Evolutionary conservation across 2,888 invertebrate species (phyloP), one percentile per base, ranked within the genome.

Genomic region (Alsophila aescularia): DNA sequence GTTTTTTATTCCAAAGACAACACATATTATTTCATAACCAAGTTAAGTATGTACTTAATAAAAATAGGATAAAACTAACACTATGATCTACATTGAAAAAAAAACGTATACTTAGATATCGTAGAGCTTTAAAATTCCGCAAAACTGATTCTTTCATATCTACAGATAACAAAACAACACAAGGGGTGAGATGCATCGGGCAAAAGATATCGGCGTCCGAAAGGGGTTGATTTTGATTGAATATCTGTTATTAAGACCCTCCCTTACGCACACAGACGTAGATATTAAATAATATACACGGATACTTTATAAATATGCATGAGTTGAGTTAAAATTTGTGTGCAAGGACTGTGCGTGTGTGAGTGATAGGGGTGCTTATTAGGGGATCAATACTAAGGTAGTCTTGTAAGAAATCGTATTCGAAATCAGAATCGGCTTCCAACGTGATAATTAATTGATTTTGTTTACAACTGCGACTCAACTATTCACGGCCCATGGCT

Each of bases 221-320:
- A 86, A 88, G 81, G 90, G 91, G 90, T 89, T 87, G 88, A 85
- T 85, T 89, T 90, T 90, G 91, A 91, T 91, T 90, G 91, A 91
- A 91, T 91, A 91, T 91, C 90, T 90, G 91, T 87, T 90, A 90
- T 91, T 90, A 85, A 87, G 83, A 82, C 87, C 89, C 81, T 81
- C 81, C 80, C 75, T 61, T 66, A 71, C 81, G 66, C 87, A 83
- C 88, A 87, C 83, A 83, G 67, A 66, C 80, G 72, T 79, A 83
- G 75, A 81, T 81, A 85, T 85, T 84, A 87, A 88, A 89, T 90
- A 90, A 87, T 88, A 87, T 86, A 89, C 85, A 83, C 83, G 75
- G 79, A 80, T 79, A 84, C 77, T 81, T 87, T 89, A 90, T 91
- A 87, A 90, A 91, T 91, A 91, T 91, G 85, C 90, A 91, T 90